Conservation (phyloP, 2,888 invertebrate genomes). For the Diploptera punctata region DNA sequence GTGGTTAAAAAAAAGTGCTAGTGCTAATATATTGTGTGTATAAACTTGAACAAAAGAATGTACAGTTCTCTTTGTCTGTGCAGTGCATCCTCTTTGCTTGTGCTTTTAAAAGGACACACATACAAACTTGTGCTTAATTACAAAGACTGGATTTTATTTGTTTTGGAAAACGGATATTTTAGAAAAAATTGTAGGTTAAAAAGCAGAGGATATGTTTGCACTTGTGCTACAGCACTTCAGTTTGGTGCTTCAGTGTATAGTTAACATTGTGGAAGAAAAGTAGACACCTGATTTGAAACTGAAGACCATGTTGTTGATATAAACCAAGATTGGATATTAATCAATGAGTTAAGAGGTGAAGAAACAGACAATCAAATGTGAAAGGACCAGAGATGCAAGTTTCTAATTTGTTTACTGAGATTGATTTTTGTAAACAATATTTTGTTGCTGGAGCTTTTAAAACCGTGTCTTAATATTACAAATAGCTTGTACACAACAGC, state of each 20-base stretch:
- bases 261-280: not conserved
- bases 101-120: conserved; percentile 35
- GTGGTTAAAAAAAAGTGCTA: not conserved
- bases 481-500: conserved; percentile 26
- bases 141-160: conserved; percentile 23
- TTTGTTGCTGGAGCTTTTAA: conserved; percentile 35
- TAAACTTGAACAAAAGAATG: conserved; percentile 22
- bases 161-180: conserved; percentile 15
- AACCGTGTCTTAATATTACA: conserved; percentile 33
- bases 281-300: not conserved
- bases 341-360: not conserved
- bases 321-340: not conserved
- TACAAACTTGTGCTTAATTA: conserved; percentile 25
- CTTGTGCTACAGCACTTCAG: conserved; percentile 4
- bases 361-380: conserved; percentile 26
- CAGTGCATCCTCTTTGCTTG: conserved; percentile 34
- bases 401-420: conserved; percentile 6
- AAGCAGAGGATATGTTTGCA: not conserved
- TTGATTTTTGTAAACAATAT: conserved; percentile 28
- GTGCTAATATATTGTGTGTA: conserved; percentile 23
- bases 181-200: conserved; percentile 21
- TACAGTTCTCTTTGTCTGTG: conserved; percentile 25
- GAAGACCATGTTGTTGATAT: not conserved
- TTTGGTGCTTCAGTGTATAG: conserved; percentile 7
- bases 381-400: not conserved